Base-by-base conservation (phyloP, 2,888 invertebrate genomes). In the Frankliniella fusca region DNA sequence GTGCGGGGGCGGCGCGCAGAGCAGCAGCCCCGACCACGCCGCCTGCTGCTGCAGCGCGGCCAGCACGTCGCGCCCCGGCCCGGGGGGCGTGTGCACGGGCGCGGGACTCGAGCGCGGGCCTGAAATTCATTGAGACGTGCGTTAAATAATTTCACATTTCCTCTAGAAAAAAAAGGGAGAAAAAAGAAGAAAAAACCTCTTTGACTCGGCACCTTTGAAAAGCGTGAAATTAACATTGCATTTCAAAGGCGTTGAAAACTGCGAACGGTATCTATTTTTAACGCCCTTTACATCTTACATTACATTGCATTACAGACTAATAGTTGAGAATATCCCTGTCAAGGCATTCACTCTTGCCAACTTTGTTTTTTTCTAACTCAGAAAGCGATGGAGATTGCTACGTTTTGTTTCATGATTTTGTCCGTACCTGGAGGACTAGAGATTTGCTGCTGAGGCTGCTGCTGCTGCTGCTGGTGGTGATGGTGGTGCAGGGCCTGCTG, bases 391-490 rank as follows among this genome's bases (percentile, higher is more conserved):
- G 38, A 38, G 38, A 3, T 38, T 38, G 38, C 5, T 38, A 38
- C 38, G 38, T 38, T 38, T 38, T 38, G 38, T 11, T 54, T 18
- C 8, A 2, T 11, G 18, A 2, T 54, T 54, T 54, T 12, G 50
- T 9, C 50, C 65, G 65, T n/a, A 50, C 20, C n/a, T 54, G 84
- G 84, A 38, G 84, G 12, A 83, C 82, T 82, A 54, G 81, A 65
- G 50, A 87, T 84, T 48, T 87, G 86, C 80, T 87, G 84, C 48
- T 87, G 86, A 80, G 88, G 88, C 84, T 88, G 88, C 76, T 89
- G 86, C 82, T 84, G 89, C 89, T 3, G 88, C 88, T 65, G 84
- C 84, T 49, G 86, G 85, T 9, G 85, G 85, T 82, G 85, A 85
- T 83, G 85, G 85, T 70, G 83, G 83, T 23, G 85, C 85, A 87